A percentile compares a stretch with the other conserved stretches of the same genome.
Conservation (phyloP, 2,888 invertebrate species). For the Myathropa florea region DNA sequence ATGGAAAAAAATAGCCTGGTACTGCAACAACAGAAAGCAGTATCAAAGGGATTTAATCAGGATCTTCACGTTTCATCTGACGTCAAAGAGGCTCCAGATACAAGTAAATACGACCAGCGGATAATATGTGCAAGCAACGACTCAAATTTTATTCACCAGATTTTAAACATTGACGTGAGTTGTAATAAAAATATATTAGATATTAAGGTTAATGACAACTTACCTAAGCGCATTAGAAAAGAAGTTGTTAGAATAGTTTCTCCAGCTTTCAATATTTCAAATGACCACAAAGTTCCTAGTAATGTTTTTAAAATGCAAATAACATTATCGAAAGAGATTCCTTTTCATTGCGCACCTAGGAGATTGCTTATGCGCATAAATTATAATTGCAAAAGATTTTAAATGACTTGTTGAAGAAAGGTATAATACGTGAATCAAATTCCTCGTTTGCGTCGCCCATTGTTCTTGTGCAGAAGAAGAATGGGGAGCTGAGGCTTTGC, state of each 20-base stretch:
- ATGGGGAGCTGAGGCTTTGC: constrained; percentile 35
- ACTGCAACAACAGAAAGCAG: background rate
- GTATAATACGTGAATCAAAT: background rate
- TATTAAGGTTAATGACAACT: constrained; percentile 7
- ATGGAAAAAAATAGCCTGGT: background rate
- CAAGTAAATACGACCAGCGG: too few relatives aligned
- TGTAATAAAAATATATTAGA: background rate
- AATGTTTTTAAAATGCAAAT: background rate
- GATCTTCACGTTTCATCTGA: constrained; percentile 1
- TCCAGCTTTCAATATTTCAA: too few relatives aligned
- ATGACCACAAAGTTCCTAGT: background rate
- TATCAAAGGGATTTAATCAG: constrained; percentile 2
- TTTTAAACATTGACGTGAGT: constrained; percentile 16
- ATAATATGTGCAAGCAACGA: too few relatives aligned
- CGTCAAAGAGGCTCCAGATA: background rate
- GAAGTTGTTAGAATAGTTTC: constrained; percentile 6
- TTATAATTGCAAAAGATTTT: background rate
- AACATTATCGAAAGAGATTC: background rate
- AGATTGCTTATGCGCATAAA: background rate
- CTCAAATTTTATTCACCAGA: background rate
- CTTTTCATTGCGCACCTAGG: background rate
- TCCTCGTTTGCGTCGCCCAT: background rate
- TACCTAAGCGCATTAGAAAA: constrained; percentile 6
- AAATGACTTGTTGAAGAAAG: background rate
- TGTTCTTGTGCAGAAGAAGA: too few relatives aligned